phyloP scores from a whole-genome alignment of 2,113 vertebrate species.

The Strix uralensis region DNA sequence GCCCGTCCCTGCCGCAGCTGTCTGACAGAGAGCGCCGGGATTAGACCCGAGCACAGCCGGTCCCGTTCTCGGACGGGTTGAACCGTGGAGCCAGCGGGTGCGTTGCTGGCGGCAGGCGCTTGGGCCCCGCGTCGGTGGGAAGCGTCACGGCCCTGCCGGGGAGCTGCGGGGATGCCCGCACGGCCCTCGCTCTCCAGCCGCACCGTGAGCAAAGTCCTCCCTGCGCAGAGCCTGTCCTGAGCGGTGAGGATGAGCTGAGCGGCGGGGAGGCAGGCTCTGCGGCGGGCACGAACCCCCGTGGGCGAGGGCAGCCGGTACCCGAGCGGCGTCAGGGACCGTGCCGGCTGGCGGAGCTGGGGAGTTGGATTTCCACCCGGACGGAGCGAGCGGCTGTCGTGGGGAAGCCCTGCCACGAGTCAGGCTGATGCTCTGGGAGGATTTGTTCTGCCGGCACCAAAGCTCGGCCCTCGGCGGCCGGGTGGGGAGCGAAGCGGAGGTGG shows the following conservation, averaged over 20 bases:
- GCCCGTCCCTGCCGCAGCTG: background rate
- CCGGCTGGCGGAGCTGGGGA: background rate
- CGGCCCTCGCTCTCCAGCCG: background rate
- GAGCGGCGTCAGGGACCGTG: accelerated
- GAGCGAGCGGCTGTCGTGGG: background rate
- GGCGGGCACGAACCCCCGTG: accelerated
- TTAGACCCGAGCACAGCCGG: accelerated
- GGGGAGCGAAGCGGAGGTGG: background rate
- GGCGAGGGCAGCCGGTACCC: background rate
- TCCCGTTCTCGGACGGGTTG: accelerated
- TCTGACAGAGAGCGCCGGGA: background rate
- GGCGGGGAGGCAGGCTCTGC: background rate
- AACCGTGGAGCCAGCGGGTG: background rate
- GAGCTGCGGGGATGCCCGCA: background rate
- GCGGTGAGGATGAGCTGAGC: background rate
- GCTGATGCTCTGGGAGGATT: background rate
- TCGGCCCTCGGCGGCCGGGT: background rate
- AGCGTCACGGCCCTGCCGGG: accelerated
- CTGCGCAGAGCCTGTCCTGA: background rate
- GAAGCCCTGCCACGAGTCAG: background rate
- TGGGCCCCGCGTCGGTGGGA: background rate
- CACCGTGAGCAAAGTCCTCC: background rate
- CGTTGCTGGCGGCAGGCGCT: background rate
- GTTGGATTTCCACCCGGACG: background rate
- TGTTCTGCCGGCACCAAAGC: background rate